phyloP scores from a whole-genome alignment of 2,797 vertebrate species.

The Eidolon dupreanum region DNA sequence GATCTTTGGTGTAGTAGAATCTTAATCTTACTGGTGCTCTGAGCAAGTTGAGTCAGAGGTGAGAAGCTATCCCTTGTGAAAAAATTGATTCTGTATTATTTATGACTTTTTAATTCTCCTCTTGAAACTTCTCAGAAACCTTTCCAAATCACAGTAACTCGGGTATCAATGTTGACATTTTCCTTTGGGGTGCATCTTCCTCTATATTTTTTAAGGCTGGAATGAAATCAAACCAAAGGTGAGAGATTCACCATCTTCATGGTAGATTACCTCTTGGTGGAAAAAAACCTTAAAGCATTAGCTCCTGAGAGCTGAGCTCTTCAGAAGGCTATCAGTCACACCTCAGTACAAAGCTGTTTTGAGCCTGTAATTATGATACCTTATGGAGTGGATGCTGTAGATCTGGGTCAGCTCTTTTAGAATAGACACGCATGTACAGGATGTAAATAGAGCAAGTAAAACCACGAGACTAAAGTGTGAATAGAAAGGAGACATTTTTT shows the following conservation, averaged over 20 bases:
- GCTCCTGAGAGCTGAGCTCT: background rate
- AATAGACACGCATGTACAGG: background rate
- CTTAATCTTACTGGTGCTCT: background rate
- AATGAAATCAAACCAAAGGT: background rate
- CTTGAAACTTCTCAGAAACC: constrained; percentile 41
- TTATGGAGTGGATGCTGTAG: background rate
- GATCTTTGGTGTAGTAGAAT: background rate
- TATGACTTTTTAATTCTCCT: background rate
- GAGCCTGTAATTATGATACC: background rate
- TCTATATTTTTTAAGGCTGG: background rate
- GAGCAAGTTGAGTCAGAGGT: background rate
- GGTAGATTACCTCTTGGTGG: background rate
- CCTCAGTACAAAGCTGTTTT: background rate
- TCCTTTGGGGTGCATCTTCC: background rate
- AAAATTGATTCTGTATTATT: background rate
- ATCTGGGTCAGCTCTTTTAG: background rate
- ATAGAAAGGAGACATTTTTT: background rate
- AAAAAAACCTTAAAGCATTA: background rate
- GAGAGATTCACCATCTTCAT: background rate
- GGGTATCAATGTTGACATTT: background rate
- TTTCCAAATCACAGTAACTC: constrained; percentile 30
- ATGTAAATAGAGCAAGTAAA: background rate
- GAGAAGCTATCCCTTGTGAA: background rate
- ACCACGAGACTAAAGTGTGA: background rate
- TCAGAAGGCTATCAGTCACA: background rate